Evolutionary conservation across 2,888 invertebrate genomes (phyloP), one percentile per base, ranked within the genome.

Genomic region (Lycophotia porphyrea): DNA sequence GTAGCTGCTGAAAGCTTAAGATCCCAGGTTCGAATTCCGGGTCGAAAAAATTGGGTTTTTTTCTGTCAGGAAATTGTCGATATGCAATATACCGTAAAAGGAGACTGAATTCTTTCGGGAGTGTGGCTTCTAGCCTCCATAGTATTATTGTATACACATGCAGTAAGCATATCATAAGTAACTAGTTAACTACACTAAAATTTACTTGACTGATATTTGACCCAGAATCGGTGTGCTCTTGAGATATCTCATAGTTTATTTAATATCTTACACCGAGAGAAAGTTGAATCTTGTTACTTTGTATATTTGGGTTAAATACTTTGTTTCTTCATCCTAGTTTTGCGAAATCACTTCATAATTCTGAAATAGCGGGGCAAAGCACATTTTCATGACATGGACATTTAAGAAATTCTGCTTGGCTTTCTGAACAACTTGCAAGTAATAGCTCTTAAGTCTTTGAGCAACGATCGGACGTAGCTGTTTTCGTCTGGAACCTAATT

Each of bases 291-390:
- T 39, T 3, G 60, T 66, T 74, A 61, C 49, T n/a, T n/a, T n/a
- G n/a, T n/a, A 44, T 24, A 74, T 63, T 70, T 67, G 24, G 52
- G 52, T 1, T 24, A 67, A 63, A 55, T 81, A 52, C 36, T 64
- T 73, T n/a, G 31, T 74, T 31, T 15, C 24, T 5, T n/a, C 15
- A 27, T 52, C 52, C 31, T 61, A 18, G 13, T 66, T 39, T 66
- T 18, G 5, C 52, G 39, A 36, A 5, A 81, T 67, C 47, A 47
- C 52, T 67, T 65, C 27, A 24, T 27, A n/a, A 27, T 31, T 67
- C 36, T 31, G 24, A 1, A 67, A 63, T 24, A 49, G 42, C 31
- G 24, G 47, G 3, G 21, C 21, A n/a, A 11, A 39, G 24, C 24
- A 47, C 7, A 49, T n/a, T 80, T 42, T 42, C 7, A 27, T 34